Base-by-base conservation (phyloP, 2,797 vertebrate genomes). In the Champsocephalus esox region DNA sequence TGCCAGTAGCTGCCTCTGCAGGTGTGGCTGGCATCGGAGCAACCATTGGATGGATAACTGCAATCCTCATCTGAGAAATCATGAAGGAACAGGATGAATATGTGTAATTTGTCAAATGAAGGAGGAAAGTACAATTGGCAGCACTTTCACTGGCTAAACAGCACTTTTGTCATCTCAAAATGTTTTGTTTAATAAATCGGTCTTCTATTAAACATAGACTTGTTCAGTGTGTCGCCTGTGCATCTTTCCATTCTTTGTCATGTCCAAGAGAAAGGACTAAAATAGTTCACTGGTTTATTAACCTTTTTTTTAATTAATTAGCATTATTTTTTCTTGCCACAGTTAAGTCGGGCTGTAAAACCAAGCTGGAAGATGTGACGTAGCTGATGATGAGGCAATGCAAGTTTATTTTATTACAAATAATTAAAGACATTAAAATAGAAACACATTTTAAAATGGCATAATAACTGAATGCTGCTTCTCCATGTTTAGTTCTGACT, bases 11-110 rank as follows among this genome's bases (percentile, higher is more conserved):
- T 8, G 65, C 64, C 51, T 24, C 54, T 51, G 78, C 60, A 38
- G 77, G 19, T 9, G 17, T 84, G 41, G 83, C 65, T 1, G 0
- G 61, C 2, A 28, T 5, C 54, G 80, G 85, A 45, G 75, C n/a
- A 43, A 1, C 45, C 9, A 41, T 17, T 21, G 70, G 45, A 44
- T 65, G 34, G 19, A 8, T 73, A 9, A 0, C 6, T 5, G 5
- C 28, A 14, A 10, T 43, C 28, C 1, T 60, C 57, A 1, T 3
- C 48, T 28, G 12, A 51, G 17, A 67, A 56, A 38, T 38, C 8
- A 38, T 38, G 6, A 9, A 38, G 8, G 34, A 38, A 38, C 34
- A 38, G 34, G 34, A 38, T 38, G 34, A 38, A 1, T 5, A 16
- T 43, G 12, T 24, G 14, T 24, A 44, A 8, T 41, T n/a, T 12